Evolutionary conservation across 2,888 invertebrate genomes (phyloP), one percentile per base, ranked within the genome.

Genomic region (Omphaloscelis lunosa): DNA sequence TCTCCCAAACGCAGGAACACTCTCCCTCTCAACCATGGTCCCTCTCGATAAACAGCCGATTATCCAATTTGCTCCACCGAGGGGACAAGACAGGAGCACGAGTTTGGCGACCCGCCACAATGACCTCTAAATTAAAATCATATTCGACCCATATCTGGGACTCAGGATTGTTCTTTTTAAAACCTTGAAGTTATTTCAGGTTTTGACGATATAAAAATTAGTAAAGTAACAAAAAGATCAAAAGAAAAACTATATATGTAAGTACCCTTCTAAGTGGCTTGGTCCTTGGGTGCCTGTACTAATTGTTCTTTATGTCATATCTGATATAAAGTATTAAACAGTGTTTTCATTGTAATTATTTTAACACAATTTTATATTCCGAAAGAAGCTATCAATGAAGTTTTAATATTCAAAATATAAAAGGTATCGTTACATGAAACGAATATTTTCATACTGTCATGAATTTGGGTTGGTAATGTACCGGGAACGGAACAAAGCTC

Each of bases 61-160:
- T 88, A 88, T 88, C 70, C 88, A 88, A 88, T 88, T 88, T 82
- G 83, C 75, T 65, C 59, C 65, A 70, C 51, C 45, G 83, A 82
- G 87, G 88, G 88, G 88, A 86, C 81, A 80, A 77, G 56, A 58
- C 78, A 74, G 80, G 76, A 70, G 53, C 34, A 72, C 67, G 79
- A 80, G 87, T 88, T 88, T 88, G 85, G 87, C 80, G 85, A 85
- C 88, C 80, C 71, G 66, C 51, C 63, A 66, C 77, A 73, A 74
- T 85, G 70, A 85, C 83, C 78, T 80, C 85, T 83, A 88, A 86
- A 79, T 83, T 77, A 72, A 69, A 72, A 84, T 68, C 27, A 81
- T 78, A 75, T 77, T 80, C 81, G 81, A 74, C 78, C 67, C 45
- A 85, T 82, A 83, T 88, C 77, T 82, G 29, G 63, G 41, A 45